phyloP scores from a whole-genome alignment of 2,113 vertebrate species.

The Ondatra zibethicus region DNA sequence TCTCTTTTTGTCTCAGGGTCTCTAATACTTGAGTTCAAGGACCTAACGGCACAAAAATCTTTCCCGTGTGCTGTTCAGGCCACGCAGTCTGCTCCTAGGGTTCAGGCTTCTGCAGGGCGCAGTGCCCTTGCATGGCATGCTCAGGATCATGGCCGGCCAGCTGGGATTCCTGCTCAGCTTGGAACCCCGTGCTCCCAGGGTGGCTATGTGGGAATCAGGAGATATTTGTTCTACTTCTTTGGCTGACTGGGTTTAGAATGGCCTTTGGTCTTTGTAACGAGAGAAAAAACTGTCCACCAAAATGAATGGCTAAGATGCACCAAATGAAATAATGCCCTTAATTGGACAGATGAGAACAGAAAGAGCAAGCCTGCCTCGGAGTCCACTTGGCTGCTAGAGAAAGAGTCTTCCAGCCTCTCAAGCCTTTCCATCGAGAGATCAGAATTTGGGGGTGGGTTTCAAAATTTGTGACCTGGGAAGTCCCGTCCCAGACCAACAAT shows the following conservation, averaged over 20 bases:
- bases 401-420: constrained; percentile 34
- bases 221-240: constrained; percentile 26
- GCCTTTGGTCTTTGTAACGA: constrained; percentile 64
- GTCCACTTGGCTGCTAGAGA: not conserved
- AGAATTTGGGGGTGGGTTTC: constrained; percentile 65
- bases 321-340: constrained; percentile 72
- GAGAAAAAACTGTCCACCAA: constrained; percentile 62
- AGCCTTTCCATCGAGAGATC: constrained; percentile 48
- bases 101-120: not conserved
- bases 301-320: constrained; percentile 61
- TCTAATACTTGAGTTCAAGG: not conserved
- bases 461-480: constrained; percentile 75
- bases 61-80: not conserved
- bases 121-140: not conserved
- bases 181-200: not conserved
- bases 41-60: constrained; percentile 19
- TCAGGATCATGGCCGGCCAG: not conserved
- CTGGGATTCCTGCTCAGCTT: not conserved
- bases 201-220: not conserved
- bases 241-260: constrained; percentile 43
- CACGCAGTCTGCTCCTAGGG: not conserved
- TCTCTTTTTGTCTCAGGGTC: not conserved
- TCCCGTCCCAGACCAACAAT: constrained; percentile 52
- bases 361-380: constrained; percentile 19
- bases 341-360: constrained; percentile 60